phyloP scores from a whole-genome alignment of 2,113 vertebrate genomes.

The Hassar affinis region DNA sequence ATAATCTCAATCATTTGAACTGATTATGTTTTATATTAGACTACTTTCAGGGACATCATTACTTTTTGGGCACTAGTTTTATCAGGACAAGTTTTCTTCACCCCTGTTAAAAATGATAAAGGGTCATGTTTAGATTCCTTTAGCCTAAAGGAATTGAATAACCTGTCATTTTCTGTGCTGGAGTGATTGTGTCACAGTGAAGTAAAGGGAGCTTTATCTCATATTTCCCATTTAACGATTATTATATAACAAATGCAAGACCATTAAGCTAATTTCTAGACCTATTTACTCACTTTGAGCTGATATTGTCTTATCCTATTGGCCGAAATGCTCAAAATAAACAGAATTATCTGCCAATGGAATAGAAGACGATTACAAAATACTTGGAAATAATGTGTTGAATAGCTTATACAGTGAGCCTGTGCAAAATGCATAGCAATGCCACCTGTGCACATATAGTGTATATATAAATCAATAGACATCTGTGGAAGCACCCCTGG shows the following conservation, averaged over 20 bases:
- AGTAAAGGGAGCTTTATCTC: background rate
- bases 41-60: conserved; percentile 55
- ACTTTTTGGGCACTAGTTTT: conserved; percentile 29
- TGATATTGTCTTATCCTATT: background rate
- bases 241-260: background rate
- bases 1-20: conserved; percentile 57
- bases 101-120: background rate
- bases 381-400: background rate
- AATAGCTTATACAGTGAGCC: too few species aligned
- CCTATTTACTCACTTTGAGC: background rate
- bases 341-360: background rate
- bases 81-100: conserved; percentile 27
- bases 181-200: background rate
- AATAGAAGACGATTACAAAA: background rate
- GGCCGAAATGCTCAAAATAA: background rate
- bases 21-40: conserved; percentile 54
- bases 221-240: background rate
- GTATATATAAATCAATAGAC: too few species aligned
- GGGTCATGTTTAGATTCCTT: background rate
- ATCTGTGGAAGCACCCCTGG: too few species aligned
- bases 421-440: too few species aligned
- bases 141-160: background rate
- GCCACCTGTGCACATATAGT: too few species aligned
- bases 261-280: background rate
- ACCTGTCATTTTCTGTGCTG: background rate